These are phyloP conservation scores for Tribolium castaneum DNA, from an alignment of 1,140 invertebrate species.

Conservation along the genomic window DNA sequence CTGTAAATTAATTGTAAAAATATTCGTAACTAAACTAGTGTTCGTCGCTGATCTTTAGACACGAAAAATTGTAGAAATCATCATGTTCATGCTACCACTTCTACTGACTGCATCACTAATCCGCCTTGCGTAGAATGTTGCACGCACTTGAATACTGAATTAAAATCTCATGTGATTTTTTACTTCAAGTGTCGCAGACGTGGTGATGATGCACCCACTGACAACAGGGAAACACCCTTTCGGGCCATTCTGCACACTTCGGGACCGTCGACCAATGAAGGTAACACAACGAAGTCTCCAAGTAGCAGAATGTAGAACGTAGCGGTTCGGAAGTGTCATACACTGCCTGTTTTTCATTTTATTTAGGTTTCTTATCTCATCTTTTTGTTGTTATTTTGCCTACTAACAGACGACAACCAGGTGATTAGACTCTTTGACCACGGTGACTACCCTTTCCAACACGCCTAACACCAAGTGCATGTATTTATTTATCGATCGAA, in stretches of 20 bases:
- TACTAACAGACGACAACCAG: slow-evolving; percentile 34
- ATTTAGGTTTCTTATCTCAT: slow-evolving; percentile 21
- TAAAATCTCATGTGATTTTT: slow-evolving; percentile 52
- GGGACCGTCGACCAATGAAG: slow-evolving; percentile 37
- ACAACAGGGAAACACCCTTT: not conserved
- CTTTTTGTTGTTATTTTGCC: slow-evolving; percentile 1
- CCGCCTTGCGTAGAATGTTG: slow-evolving; percentile 52
- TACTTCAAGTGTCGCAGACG: slow-evolving; percentile 55
- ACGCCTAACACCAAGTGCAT: slow-evolving; percentile 28
- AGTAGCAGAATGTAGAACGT: slow-evolving; percentile 50
- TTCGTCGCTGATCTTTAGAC: slow-evolving; percentile 29
- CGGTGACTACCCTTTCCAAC: slow-evolving; percentile 13
- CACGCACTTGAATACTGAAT: slow-evolving; percentile 41
- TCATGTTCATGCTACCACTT: slow-evolving; percentile 39
- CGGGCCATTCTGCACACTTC: not conserved
- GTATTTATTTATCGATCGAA: slow-evolving; percentile 2
- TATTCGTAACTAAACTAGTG: slow-evolving; percentile 22
- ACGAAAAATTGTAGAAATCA: slow-evolving; percentile 26
- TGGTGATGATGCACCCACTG: not conserved
- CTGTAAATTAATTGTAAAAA: slow-evolving; percentile 34
- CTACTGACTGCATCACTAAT: slow-evolving; percentile 55
- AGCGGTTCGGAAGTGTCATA: slow-evolving; percentile 47
- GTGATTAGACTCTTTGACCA: slow-evolving; percentile 25
- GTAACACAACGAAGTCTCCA: slow-evolving; percentile 47
- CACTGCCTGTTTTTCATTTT: slow-evolving; percentile 44